Evolutionary conservation across 2,113 vertebrate species (phyloP).

Genomic region (Megaleporinus macrocephalus): DNA sequence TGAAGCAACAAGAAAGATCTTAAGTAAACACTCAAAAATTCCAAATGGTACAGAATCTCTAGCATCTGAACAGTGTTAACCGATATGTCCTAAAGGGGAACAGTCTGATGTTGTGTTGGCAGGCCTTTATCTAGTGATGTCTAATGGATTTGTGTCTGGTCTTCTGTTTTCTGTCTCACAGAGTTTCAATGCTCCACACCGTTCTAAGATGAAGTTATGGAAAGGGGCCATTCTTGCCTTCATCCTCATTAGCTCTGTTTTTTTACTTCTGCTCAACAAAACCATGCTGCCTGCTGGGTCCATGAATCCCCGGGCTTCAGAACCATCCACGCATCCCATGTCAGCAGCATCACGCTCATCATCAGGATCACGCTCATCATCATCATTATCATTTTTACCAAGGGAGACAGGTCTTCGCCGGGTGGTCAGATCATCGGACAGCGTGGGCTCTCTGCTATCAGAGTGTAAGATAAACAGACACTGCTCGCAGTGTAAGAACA

Average conservation of each 20-base stretch:
- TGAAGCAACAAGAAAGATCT: background rate
- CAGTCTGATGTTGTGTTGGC: constrained; percentile 36
- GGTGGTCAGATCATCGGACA: constrained; percentile 64
- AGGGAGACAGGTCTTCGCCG: constrained; percentile 61
- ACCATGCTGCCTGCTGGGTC: constrained; percentile 67
- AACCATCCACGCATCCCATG: constrained; percentile 40
- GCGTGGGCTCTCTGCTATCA: constrained; percentile 73
- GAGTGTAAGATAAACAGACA: constrained; percentile 75
- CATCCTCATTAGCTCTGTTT: constrained; percentile 84
- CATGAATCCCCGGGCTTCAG: constrained; percentile 50
- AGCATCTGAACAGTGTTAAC: background rate
- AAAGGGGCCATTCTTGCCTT: constrained; percentile 88
- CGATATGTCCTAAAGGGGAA: background rate
- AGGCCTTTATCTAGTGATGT: constrained; percentile 16
- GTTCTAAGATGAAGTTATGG: constrained; percentile 96
- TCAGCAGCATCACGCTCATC: constrained; percentile 45
- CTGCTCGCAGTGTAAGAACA: constrained; percentile 47
- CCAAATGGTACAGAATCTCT: background rate
- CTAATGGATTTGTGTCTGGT: constrained; percentile 20
- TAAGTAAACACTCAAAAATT: constrained; percentile 14
- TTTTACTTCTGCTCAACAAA: constrained; percentile 85
- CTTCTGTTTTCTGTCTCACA: constrained; percentile 74
- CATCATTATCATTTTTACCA: constrained; percentile 20
- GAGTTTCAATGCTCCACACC: constrained; percentile 88
- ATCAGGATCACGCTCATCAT: constrained; percentile 43